Base-by-base conservation (phyloP, 2,888 invertebrate genomes). In the Cosmopolites sordidus region DNA sequence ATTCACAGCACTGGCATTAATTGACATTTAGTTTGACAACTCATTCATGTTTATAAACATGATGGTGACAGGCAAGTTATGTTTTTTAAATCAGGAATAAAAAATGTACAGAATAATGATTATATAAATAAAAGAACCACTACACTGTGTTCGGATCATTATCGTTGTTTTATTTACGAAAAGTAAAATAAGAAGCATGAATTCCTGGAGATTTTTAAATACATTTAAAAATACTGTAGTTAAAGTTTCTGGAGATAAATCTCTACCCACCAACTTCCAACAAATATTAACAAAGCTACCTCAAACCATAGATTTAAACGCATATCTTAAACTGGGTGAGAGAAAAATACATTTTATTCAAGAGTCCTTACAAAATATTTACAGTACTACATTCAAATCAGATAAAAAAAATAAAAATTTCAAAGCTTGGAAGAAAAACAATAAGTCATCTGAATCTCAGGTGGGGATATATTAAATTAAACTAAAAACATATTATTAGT, bases 181-280 rank as follows among this genome's bases (percentile, higher is more conserved):
- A n/a, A n/a, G n/a, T n/a, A n/a, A n/a, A n/a, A n/a, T n/a, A n/a
- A n/a, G 8, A 22, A 22, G 22, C 3, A 22, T 22, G 22, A 52
- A 49, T 17, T 40, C 44, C 2, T 56, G 51, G 52, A 56, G 51
- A 46, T 33, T 56, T 38, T 17, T 56, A 15, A 52, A 48, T 16
- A 17, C 46, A 12, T 11, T 56, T 1, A 56, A 52, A 46, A 48
- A 48, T 9, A 38, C 27, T 9, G 5, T 52, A 16, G 27, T 44
- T 29, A 56, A 52, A 30, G 8, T 52, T n/a, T 27, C 45, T 40
- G 1, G 18, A 15, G 52, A 56, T 11, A 56, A 52, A 18, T 41
- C 33, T 1, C 12, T 48, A 40, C 51, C 46, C 12, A 33, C 41
- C 1, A 51, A 56, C 17, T 17, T 50, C 17, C 22, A 33, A 6